phyloP scores from a whole-genome alignment of 1,140 invertebrate species.

The Danaus plexippus region DNA sequence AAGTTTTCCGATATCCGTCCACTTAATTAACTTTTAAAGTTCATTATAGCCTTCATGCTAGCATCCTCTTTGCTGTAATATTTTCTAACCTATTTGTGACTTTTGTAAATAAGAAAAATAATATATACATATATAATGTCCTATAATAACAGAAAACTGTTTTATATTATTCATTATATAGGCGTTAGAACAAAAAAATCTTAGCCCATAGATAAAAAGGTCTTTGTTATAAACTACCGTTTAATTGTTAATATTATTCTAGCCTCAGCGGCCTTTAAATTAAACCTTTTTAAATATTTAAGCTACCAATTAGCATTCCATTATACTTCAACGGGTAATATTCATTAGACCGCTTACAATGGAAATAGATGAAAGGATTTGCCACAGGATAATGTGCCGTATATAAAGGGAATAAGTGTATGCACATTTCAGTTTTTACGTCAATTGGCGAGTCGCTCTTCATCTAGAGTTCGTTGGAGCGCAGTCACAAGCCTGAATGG shows the following conservation, averaged over 20 bases:
- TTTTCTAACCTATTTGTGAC: too few relatives aligned
- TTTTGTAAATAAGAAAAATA: too few relatives aligned
- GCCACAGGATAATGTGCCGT: slow-evolving; percentile 6
- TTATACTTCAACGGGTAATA: slow-evolving; percentile 7
- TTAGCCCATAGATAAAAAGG: too few relatives aligned
- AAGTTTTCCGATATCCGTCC: slow-evolving; percentile 15
- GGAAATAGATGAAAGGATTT: slow-evolving; percentile 1
- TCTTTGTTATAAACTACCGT: too few relatives aligned
- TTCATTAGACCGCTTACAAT: slow-evolving; percentile 5
- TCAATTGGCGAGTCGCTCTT: slow-evolving; percentile 11
- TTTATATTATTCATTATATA: too few relatives aligned
- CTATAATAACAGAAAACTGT: too few relatives aligned
- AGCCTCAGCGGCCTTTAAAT: slow-evolving; percentile 4
- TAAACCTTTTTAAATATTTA: slow-evolving; percentile 5
- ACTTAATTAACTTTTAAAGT: slow-evolving; percentile 17
- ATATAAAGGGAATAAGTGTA: slow-evolving; percentile 6
- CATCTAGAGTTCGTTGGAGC: slow-evolving; percentile 14
- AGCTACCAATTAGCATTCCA: slow-evolving; percentile 4
- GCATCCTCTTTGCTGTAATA: too few relatives aligned
- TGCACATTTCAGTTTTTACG: slow-evolving; percentile 11
- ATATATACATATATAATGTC: too few relatives aligned
- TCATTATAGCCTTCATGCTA: slow-evolving; percentile 8
- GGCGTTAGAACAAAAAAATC: too few relatives aligned
- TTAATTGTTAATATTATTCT: neutral
- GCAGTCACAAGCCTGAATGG: slow-evolving; percentile 8